Evolutionary conservation across 2,797 vertebrate genomes (phyloP).

Genomic region (Chrosomus eos): DNA sequence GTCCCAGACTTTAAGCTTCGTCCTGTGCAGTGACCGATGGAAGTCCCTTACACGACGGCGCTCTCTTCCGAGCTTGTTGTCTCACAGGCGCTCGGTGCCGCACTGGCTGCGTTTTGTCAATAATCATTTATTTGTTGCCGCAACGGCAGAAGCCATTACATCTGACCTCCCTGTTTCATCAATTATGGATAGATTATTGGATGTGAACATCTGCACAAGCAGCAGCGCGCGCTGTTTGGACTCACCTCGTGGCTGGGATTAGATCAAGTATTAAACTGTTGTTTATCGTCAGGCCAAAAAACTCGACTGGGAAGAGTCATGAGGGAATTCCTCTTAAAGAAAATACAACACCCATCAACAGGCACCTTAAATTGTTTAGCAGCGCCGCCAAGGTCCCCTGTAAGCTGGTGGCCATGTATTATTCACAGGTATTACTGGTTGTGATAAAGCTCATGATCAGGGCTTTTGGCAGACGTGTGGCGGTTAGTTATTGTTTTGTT

Average conservation of each 20-base stretch:
- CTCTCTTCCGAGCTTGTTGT: conserved; percentile 77
- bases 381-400: conserved; percentile 74
- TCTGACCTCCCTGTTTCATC: conserved; percentile 99
- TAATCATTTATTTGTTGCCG: conserved; percentile 99
- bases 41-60: conserved; percentile 63
- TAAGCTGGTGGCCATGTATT: conserved; percentile 88
- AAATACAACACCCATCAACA: conserved; percentile 84
- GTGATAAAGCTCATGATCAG: conserved; percentile 90
- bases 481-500: conserved; percentile 84
- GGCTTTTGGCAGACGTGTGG: conserved; percentile 84
- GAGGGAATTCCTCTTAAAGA: conserved; percentile 86
- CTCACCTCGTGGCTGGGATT: conserved; percentile 97
- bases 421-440: conserved; percentile 92
- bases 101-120: conserved; percentile 98
- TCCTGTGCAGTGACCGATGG: conserved; percentile 43
- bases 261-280: conserved; percentile 99
- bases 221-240: conserved; percentile 84
- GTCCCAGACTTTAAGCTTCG: conserved; percentile 48
- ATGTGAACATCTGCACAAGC: conserved; percentile 99
- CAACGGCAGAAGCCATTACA: conserved; percentile 96
- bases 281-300: conserved; percentile 98
- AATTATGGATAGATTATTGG: conserved; percentile 99
- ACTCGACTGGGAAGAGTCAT: conserved; percentile 86
- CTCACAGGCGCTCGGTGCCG: conserved; percentile 81
- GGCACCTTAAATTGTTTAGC: conserved; percentile 88